Base-by-base conservation (phyloP, 2,797 vertebrate genomes). In the Selene dorsalis region DNA sequence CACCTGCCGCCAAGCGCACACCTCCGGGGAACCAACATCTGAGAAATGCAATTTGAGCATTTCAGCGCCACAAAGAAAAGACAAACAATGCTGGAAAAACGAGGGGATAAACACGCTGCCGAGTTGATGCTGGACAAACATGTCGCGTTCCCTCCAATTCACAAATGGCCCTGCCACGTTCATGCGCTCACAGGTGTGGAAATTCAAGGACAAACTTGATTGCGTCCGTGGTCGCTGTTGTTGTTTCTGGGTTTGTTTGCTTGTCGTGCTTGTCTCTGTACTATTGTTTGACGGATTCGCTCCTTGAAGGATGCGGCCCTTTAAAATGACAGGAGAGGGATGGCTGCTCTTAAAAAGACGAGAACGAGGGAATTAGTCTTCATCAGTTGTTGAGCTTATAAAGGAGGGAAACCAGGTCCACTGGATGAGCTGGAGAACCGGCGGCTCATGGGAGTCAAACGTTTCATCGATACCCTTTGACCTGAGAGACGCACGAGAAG, bases 11-110 rank as follows among this genome's bases (percentile, higher is more conserved):
- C 85, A 73, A 93, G 88, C 88, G 55, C 80, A 56, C 92, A 93
- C 94, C 94, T 94, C 92, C 86, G 77, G 94, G 94, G 94, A 94
- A 89, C 84, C 88, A 79, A 91, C 93, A 92, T 93, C 93, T 93
- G 93, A 93, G 92, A 93, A 93, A 94, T 86, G 91, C 93, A 94
- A 95, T 95, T 94, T 94, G 93, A 94, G 92, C 85, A 79, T 94
- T 94, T 93, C 83, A 70, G 90, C 82, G 52, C 74, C 93, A 92
- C 94, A 93, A 93, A 93, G 92, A 92, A 79, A 94, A 93, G 92
- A 92, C 93, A 95, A 95, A 95, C 94, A 95, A 94, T 93, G 91
- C 89, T 92, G 88, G 88, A 86, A 83, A 89, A 83, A 78, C 32
- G 63, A 77, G 82, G 77, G 82, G 87, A 91, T 85, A 88, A 93